Base-by-base conservation (phyloP, 2,113 vertebrate species). In the Rhabdornis inornatus region DNA sequence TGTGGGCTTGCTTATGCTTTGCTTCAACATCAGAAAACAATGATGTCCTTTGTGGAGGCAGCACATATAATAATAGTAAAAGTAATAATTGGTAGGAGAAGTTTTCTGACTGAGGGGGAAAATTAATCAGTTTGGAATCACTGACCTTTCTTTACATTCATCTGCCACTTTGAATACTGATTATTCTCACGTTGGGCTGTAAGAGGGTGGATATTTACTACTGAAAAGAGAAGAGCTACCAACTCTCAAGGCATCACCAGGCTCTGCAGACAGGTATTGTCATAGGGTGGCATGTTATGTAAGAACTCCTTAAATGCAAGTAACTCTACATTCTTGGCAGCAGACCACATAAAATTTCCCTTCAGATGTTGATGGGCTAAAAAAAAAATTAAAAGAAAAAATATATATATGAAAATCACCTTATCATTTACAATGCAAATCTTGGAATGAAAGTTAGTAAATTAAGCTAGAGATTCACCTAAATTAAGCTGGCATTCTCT, bases 381-480 rank as follows among this genome's bases (percentile, higher is more conserved):
- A 76, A 72, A 84, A 72, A 35, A 37, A 60, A 79, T 52, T 24
- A 23, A 13, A 42, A 16, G 50, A 7, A 25, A 35, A 70, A 49
- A 70, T 7, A 45, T 5, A 19, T 19, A 11, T 78, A 95, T 95
- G 90, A 95, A 95, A 95, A 94, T 94, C 71, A 89, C 53, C 82
- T 89, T 94, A 95, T 96, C 83, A 97, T 97, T 95, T 96, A 96
- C 94, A 96, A 96, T 97, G 94, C 95, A 96, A 96, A 97, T 96
- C 90, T 83, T 33, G 65, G 83, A 88, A 96, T 75, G 93, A 95
- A 96, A 95, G 94, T 92, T 82, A 79, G 88, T 18, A 94, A 94
- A 97, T 96, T 91, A 94, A 96, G 89, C 90, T 90, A 24, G 89
- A 96, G 91, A 95, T 95, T 96, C 70, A 13, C 92, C 69, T 96